Base-by-base conservation (phyloP, 2,888 invertebrate species). In the Carterocephalus palaemon region DNA sequence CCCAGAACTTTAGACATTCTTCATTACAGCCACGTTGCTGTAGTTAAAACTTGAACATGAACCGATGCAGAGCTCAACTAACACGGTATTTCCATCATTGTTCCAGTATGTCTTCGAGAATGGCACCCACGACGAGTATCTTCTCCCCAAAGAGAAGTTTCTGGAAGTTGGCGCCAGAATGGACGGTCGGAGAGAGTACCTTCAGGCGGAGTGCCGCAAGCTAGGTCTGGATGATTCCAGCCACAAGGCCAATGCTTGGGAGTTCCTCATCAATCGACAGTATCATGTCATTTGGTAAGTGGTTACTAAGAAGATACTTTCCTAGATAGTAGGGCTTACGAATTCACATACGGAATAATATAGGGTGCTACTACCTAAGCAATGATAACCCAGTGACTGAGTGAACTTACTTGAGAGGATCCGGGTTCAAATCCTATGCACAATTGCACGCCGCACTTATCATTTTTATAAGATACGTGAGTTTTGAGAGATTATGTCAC, bases 191-290 rank as follows among this genome's bases (percentile, higher is more conserved):
- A 79, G 89, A 36, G 88, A 86, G 39, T 90, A 88, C 62, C 66
- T 92, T 54, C 83, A 86, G 50, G 84, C 80, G 47, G 88, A 89
- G 47, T 93, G 93, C 64, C 82, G 88, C n/a, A 82, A 82, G 46
- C 77, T 89, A 24, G 89, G 91, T 15, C 79, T 92, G 28, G 89
- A 92, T 60, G 79, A 86, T 48, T 82, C 88, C 20, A 89, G 89
- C 10, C 90, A 91, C 57, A 91, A 91, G 64, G 92, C 95, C 15
- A 93, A 94, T 64, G 91, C 95, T 7, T 95, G 95, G 95, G 95
- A 95, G 74, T 95, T 93, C 75, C 89, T 95, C 65, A 92, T 95
- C 62, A 93, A 93, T 75, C 89, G 90, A 57, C 92, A 93, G 67
- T 91, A 94, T 72, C 93, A 92, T 69, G 88, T 95, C 42, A 92